Base-by-base conservation (phyloP, 2,113 vertebrate species). In the Ginglymostoma cirratum region DNA sequence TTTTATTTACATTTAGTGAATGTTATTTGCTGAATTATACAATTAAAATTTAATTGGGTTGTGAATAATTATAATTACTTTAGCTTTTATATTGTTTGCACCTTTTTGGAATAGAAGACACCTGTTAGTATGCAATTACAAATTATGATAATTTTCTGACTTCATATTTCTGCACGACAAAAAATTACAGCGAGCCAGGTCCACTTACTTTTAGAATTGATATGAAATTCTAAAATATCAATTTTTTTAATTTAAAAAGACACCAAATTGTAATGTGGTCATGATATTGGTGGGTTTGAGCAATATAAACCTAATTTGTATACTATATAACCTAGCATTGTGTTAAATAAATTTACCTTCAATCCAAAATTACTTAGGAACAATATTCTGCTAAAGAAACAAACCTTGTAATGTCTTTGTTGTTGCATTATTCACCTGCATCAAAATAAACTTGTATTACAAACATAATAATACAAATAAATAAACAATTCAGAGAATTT, bases 371-470 rank as follows among this genome's bases (percentile, higher is more conserved):
- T 65, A 92, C 34, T 34, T 66, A 55, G 48, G 61, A 78, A 34
- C 55, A 15, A 92, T 66, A 92, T 66, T 92, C 55, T 38, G 55
- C 34, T 23, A 34, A 92, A 66, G 55, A 92, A 92, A 92, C 61
- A 92, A 92, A 92, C 89, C 89, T 92, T 92, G 89, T 66, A 92
- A 38, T 66, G 89, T 66, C 89, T 92, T 65, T 92, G 89, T 61
- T 34, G 87, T 92, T 66, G 89, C 61, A 92, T 42, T 92, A 66
- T 92, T 92, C 55, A 92, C 61, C 89, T 92, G 89, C 61, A 92
- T 92, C 65, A 92, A 92, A 92, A 92, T 30, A 66, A 92, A 66
- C 19, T 38, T 66, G 55, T 66, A 92, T 92, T 92, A 92, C 89
- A 92, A 66, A 92, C 61, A 92, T 38, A 92, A 92, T n/a, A 3